Evolutionary conservation across 2,888 invertebrate genomes (phyloP).

Genomic region (Bugula neritina): DNA sequence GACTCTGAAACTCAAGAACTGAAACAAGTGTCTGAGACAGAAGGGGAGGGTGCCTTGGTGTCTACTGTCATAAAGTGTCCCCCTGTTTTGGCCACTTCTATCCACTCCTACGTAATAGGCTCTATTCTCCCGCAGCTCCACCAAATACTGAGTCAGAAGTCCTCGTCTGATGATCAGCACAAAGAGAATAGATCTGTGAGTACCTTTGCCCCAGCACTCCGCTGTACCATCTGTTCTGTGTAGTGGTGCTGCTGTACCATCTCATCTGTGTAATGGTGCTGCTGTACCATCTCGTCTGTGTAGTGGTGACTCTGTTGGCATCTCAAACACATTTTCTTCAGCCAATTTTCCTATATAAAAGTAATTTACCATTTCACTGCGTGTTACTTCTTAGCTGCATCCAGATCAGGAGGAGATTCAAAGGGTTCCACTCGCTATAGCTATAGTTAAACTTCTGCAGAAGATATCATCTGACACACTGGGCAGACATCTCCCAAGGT

Average conservation of each 20-base stretch:
- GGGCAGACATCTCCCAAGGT: conserved; percentile 75
- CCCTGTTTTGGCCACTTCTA: conserved; percentile 62
- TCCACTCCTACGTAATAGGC: conserved; percentile 66
- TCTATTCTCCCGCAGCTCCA: conserved; percentile 75
- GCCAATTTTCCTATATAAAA: too few relatives aligned
- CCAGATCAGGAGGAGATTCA: conserved; percentile 62
- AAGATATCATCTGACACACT: conserved; percentile 72
- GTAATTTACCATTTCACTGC: too few relatives aligned
- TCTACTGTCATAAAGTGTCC: conserved; percentile 33
- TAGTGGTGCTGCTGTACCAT: too few relatives aligned
- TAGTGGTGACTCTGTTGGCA: too few relatives aligned
- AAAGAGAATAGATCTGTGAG: conserved; percentile 23
- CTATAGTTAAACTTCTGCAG: conserved; percentile 83
- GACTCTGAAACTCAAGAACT: conserved; percentile 9
- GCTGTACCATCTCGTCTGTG: too few relatives aligned
- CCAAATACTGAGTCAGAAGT: conserved; percentile 58
- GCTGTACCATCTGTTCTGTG: too few relatives aligned
- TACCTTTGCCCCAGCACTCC: too few relatives aligned
- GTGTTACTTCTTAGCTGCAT: too few relatives aligned
- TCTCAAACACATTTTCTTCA: too few relatives aligned
- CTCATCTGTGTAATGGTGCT: too few relatives aligned
- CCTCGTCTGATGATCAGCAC: conserved; percentile 15
- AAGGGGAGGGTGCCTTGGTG: not conserved
- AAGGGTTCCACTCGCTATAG: conserved; percentile 83
- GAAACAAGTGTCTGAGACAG: not conserved